phyloP scores from a whole-genome alignment of 2,797 vertebrate genomes.

The Scolopax bukidnonensis region DNA sequence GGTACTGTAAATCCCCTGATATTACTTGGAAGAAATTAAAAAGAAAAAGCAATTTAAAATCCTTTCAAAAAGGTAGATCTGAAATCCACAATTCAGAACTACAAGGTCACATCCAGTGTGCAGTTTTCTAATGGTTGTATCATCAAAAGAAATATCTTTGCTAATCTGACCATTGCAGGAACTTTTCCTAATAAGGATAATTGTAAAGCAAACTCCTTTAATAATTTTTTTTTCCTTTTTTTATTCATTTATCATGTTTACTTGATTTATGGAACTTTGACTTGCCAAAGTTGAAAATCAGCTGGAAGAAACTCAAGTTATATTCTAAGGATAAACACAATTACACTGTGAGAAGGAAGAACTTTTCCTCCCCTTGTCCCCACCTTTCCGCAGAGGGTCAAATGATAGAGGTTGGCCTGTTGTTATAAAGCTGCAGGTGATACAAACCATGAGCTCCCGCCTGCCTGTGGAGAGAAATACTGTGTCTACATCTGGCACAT shows the following conservation, averaged over 20 bases:
- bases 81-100: neutral
- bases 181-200: neutral
- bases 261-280: neutral
- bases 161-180: neutral
- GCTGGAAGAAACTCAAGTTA: neutral
- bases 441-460: neutral
- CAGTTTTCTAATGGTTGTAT: neutral
- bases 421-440: neutral
- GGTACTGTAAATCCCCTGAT: neutral
- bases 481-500: neutral
- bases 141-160: neutral
- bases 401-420: neutral
- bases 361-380: neutral
- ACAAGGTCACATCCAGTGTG: neutral
- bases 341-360: neutral
- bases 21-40: neutral
- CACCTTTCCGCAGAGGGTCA: neutral
- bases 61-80: neutral
- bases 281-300: neutral
- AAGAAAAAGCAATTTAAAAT: neutral
- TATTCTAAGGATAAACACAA: neutral
- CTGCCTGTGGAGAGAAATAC: neutral
- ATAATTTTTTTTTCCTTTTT: neutral
- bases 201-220: neutral
- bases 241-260: neutral